phyloP scores from a whole-genome alignment of 2,888 invertebrate genomes.

The Thereva unica region DNA sequence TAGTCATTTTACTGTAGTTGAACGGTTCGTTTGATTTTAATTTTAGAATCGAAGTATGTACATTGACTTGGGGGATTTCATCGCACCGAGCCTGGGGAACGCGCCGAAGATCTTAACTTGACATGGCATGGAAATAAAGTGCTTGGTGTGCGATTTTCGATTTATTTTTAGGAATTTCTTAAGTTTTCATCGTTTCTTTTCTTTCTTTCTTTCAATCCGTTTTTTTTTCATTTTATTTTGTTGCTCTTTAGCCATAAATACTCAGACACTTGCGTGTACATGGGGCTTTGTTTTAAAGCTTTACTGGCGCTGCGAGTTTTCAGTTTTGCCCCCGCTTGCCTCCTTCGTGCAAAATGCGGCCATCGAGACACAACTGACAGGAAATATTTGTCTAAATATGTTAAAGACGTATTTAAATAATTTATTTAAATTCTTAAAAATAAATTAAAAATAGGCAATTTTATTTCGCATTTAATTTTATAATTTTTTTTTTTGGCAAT shows the following conservation, averaged over 20 bases:
- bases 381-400: slow-evolving; percentile 7
- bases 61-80: slow-evolving; percentile 31
- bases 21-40: slow-evolving; percentile 37
- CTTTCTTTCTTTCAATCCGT: slow-evolving; percentile 9
- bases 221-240: too few relatives aligned
- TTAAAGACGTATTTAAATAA: neutral
- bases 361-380: slow-evolving; percentile 1
- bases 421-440: too few relatives aligned
- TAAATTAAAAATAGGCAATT: too few relatives aligned
- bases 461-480: too few relatives aligned
- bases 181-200: neutral
- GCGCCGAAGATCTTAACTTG: slow-evolving; percentile 15
- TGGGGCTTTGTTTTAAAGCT: slow-evolving; percentile 11
- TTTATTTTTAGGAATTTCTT: slow-evolving; percentile 36
- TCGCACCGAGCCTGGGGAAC: slow-evolving; percentile 7
- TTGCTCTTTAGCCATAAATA: neutral
- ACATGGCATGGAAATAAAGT: slow-evolving; percentile 9
- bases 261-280: slow-evolving; percentile 18
- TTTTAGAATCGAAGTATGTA: slow-evolving; percentile 37
- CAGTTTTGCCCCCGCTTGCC: slow-evolving; percentile 1
- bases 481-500: too few relatives aligned
- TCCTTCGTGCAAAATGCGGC: neutral
- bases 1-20: slow-evolving; percentile 29
- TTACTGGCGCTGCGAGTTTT: slow-evolving; percentile 10
- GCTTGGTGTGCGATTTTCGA: slow-evolving; percentile 20